Base-by-base conservation (phyloP, 2,797 vertebrate species). In the Xenentodon cancila region DNA sequence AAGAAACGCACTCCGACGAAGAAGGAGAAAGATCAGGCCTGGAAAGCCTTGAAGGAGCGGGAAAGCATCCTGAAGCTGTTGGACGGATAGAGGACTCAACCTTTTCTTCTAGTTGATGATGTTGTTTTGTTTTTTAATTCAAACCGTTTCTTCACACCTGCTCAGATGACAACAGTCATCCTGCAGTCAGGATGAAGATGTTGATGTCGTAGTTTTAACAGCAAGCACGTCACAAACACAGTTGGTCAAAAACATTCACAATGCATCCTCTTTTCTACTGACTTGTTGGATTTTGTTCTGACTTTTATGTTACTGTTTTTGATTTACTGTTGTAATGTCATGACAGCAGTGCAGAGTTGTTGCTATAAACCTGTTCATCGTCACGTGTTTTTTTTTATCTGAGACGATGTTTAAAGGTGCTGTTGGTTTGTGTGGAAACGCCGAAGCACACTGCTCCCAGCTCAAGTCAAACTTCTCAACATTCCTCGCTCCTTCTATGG, bases 11-110 rank as follows among this genome's bases (percentile, higher is more conserved):
- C 96, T 0, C 98, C 97, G 0, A 99, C 97, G 25, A 99, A 99
- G 90, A 99, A 99, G 79, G 98, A 99, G 84, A 99, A 98, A 62
- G 98, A 99, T 82, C 97, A 98, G 88, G 98, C 97, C 0, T 99
- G 96, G 97, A 98, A 98, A 81, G 96, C 96, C 1, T 89, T 99
- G 79, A 98, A 98, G 81, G 97, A 99, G 80, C 93, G 98, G 1
- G 98, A 99, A 69, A 98, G 96, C 89, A 98, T 99, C 82, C 94
- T 99, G 1, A 99, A 99, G 83, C 90, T 98, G 40, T 90, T 99
- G 60, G 97, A 99, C 3, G 95, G 96, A 42, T 89, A 84, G 51
- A 58, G 40, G 56, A n/a, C 45, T 47, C 53, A 42, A 66, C 3
- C 7, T 21, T 9, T 9, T 7, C 2, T 2, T 25, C 6, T 32